Evolutionary conservation across 1,140 invertebrate species (phyloP), one percentile per base, ranked within the genome.

Genomic region (Cyclina sinensis): DNA sequence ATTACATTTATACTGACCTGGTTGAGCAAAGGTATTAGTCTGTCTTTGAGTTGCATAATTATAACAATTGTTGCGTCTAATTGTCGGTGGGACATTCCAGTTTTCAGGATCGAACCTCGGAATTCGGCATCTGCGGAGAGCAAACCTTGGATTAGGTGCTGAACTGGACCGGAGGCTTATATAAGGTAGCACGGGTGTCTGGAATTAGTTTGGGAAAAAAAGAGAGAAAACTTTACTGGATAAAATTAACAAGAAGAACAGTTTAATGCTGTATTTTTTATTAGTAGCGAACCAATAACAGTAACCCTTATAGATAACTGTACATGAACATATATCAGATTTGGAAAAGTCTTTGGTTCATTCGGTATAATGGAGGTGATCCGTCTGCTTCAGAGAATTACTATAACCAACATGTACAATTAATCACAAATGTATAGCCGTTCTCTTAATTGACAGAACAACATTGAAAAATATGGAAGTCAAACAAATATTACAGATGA

Each of bases 11-110:
- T n/a, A 51, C 35, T 83, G 9, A 86, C 83, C 83, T 76, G 83
- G 83, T 59, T 86, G 83, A 16, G 83, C 83, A 57, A 86, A 86
- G 11, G 68, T 86, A 62, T 76, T 37, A n/a, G 83, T 86, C 70
- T 12, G 65, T 37, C 83, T 43, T n/a, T 86, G 37, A 7, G 83
- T 86, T 3, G 83, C 83, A 62, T 86, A 86, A 39, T 86, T 86
- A 46, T 86, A 86, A 54, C 83, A 86, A 39, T 86, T 86, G 51
- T 86, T 86, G 12, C 27, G 43, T 7, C 37, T 21, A 9, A 74
- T 37, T 18, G 43, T 54, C 9, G 83, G 83, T 21, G 27, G 32
- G 21, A 14, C 27, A 43, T 76, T 74, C 83, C 83, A 86, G 1
- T n/a, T 35, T 57, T 57, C 51, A 27, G 83, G 83, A 54, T 85